Conservation (phyloP, 2,113 vertebrate genomes). For the Ceuthmochares aereus region DNA sequence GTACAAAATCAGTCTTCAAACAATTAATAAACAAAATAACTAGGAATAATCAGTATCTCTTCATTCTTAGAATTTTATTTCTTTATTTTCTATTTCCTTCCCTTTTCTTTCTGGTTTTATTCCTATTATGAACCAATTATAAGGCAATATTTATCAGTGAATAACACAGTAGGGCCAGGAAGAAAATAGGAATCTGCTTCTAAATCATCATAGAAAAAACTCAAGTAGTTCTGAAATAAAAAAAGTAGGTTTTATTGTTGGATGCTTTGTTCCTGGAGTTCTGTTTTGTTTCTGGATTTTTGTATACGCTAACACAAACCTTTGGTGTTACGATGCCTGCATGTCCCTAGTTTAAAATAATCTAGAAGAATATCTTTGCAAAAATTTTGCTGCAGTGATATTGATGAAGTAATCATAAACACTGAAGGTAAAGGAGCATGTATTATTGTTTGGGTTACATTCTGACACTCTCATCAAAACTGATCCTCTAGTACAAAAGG, state of each 20-base stretch:
- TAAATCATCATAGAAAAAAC: neutral
- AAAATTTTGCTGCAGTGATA: neutral
- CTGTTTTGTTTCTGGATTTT: neutral
- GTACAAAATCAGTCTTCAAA: neutral
- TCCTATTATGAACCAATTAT: neutral
- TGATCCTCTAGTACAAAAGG: neutral
- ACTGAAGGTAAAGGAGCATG: neutral
- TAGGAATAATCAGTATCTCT: neutral
- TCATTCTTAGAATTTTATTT: neutral
- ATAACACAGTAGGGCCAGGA: neutral
- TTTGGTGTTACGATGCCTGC: neutral
- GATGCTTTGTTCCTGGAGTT: neutral
- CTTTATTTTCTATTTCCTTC: fast-evolving
- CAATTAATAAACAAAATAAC: neutral
- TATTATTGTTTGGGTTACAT: neutral
- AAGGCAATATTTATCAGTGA: neutral
- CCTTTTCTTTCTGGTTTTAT: neutral
- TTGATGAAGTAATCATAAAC: neutral
- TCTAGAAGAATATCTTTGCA: neutral
- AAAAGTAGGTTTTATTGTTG: neutral
- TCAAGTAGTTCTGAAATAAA: neutral
- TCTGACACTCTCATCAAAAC: neutral
- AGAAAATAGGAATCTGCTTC: neutral
- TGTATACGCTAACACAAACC: neutral
- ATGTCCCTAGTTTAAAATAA: neutral